Percentiles rank a stretch among this genome's conserved stretches.
These are phyloP conservation scores for Panthera leo DNA, from an alignment of 2,113 vertebrate genomes.

Conservation along the genomic window DNA sequence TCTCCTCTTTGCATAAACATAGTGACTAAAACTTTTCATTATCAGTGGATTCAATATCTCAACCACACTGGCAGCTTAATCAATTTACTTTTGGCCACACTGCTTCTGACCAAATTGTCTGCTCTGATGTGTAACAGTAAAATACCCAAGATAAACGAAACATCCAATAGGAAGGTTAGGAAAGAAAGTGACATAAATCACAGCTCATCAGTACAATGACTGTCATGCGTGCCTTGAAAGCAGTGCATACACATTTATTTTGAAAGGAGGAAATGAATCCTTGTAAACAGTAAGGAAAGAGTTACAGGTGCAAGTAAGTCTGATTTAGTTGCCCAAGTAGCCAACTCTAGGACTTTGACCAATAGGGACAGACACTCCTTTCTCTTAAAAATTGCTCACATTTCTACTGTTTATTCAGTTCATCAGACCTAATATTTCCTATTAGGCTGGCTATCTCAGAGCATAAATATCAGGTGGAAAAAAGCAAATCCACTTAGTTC, in stretches of 20 bases:
- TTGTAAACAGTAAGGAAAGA: constrained; percentile 17
- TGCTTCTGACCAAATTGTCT: constrained; percentile 43
- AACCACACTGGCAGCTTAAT: constrained; percentile 13
- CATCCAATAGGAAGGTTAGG: background rate
- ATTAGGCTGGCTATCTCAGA: background rate
- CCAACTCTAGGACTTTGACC: background rate
- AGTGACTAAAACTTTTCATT: constrained; percentile 44
- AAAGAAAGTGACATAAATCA: constrained; percentile 23
- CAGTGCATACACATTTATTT: background rate
- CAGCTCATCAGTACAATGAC: background rate
- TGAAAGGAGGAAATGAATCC: background rate
- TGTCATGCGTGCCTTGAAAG: background rate
- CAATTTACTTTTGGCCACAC: constrained; percentile 41
- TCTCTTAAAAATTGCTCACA: background rate
- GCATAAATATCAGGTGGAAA: background rate
- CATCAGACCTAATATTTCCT: background rate
- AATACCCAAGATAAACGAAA: constrained; percentile 16
- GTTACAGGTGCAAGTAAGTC: background rate
- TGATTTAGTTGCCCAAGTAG: background rate
- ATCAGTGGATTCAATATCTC: constrained; percentile 25
- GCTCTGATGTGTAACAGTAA: constrained; percentile 10
- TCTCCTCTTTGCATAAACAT: constrained; percentile 35
- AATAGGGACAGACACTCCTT: background rate
- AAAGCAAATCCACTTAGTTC: background rate
- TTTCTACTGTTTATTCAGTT: background rate